These are phyloP conservation scores for Lepidurus apus DNA, from an alignment of 1,140 invertebrate genomes.

Conservation along the genomic window DNA sequence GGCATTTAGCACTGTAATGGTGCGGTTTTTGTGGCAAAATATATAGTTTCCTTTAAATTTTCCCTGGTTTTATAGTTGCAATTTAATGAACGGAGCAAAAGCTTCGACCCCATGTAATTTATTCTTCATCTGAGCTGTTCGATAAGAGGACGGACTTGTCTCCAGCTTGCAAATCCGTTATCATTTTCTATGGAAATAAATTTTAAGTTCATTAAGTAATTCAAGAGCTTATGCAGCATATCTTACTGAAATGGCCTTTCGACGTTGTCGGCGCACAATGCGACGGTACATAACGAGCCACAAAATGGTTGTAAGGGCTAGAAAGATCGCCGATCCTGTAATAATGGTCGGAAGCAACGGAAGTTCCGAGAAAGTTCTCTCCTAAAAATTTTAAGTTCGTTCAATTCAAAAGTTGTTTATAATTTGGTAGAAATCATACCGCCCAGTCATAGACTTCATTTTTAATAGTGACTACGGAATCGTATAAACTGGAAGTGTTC, in stretches of 20 bases:
- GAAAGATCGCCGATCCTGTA: not conserved
- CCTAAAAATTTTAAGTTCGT: not conserved
- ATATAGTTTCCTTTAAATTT: not conserved
- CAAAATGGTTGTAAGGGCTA: not conserved
- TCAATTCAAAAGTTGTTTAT: not conserved
- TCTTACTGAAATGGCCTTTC: not conserved
- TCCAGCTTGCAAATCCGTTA: not conserved
- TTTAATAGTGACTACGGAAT: not conserved
- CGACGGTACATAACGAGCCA: not conserved
- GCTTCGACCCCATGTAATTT: not conserved
- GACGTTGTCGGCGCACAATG: not conserved
- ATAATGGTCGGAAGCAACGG: not conserved
- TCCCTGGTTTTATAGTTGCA: not conserved
- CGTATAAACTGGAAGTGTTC: not conserved
- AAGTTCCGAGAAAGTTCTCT: not conserved
- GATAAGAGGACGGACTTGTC: not conserved
- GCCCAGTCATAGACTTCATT: slow-evolving; percentile 2
- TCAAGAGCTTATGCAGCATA: not conserved
- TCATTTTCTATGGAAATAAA: not conserved
- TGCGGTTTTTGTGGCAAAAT: not conserved
- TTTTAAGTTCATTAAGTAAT: not conserved
- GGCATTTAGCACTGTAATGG: not conserved
- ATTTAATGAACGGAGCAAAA: not conserved
- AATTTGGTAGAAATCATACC: not conserved
- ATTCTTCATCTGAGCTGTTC: slow-evolving; percentile 9